Conservation (phyloP, 2,888 invertebrate genomes). For the Mesoligia furuncula region DNA sequence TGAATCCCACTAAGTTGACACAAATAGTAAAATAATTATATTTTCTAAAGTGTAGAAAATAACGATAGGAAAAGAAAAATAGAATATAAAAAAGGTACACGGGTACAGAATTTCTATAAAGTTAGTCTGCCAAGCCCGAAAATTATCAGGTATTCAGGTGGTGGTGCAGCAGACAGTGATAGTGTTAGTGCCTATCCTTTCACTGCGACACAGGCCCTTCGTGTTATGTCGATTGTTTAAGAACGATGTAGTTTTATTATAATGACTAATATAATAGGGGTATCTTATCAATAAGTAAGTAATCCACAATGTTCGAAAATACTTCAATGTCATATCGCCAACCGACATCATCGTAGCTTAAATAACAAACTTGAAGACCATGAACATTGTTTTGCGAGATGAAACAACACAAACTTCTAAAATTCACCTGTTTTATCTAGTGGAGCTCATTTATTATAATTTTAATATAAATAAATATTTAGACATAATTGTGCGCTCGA, state of each 20-base stretch:
- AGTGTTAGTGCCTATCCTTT: neutral
- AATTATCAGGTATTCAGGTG: slow-evolving; percentile 7
- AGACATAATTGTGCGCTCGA: slow-evolving; percentile 27
- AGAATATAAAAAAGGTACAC: neutral
- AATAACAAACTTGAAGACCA: slow-evolving; percentile 20
- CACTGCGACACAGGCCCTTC: neutral
- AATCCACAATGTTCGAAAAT: slow-evolving; percentile 10
- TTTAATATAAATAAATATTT: slow-evolving; percentile 31
- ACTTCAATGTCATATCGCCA: slow-evolving; percentile 20
- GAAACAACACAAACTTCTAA: slow-evolving; percentile 8
- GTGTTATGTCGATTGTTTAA: neutral
- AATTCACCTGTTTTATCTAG: slow-evolving; percentile 21
- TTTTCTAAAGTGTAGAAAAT: too few species aligned
- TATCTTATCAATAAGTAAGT: slow-evolving; percentile 19
- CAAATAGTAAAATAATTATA: neutral
- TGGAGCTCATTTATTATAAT: slow-evolving; percentile 7
- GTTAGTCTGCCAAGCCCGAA: neutral
- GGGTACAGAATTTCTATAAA: neutral
- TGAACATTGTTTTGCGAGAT: neutral
- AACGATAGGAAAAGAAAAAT: neutral
- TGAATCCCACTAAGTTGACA: neutral
- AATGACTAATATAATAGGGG: neutral
- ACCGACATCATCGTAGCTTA: neutral
- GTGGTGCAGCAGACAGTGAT: neutral
- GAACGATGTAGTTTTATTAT: slow-evolving; percentile 5